Base-by-base conservation (phyloP, 2,113 vertebrate species). In the Sphyrna mokarran region DNA sequence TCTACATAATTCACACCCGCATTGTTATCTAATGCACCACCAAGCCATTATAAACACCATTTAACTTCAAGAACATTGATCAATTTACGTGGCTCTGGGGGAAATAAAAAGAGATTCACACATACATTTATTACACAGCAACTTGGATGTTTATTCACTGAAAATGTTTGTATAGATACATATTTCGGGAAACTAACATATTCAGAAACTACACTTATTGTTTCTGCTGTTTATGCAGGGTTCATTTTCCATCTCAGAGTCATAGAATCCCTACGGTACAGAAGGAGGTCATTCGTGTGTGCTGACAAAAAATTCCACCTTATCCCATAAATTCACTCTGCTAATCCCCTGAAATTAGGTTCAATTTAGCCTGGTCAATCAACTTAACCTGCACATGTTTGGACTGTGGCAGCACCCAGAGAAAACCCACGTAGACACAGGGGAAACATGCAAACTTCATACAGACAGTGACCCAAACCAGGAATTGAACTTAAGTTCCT, bases 1-100 rank as follows among this genome's bases (percentile, higher is more conserved):
- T 72, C 0, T 29, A 22, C 70, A n/a, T 78, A 78, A n/a, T n/a
- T 33, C 14, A 78, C 76, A n/a, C 76, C 33, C 3, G 58, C 29
- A 5, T 16, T 89, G 48, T 58, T 89, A 87, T 90, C 87, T 90
- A 63, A 90, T 61, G 54, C 87, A 33, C 63, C 54, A 63, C 48
- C 29, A 29, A 63, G 29, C 10, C 54, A 61, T 90, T 90, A 90
- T 90, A 90, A 61, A 63, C 87, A 90, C 58, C 18, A 29, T 33
- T 90, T 61, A 90, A 90, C 87, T 90, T 54, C 61, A 90, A n/a
- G 26, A 90, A 90, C 54, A 90, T 90, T 61, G 11, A 90, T 61
- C 54, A 61, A 90, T 58, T 90, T 89, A 90, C 54, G 33, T 90
- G 26, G 87, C 87, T 90, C 63, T 26, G 22, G n/a, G 26, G 54